These are phyloP conservation scores for Prunella strophiata DNA, from an alignment of 2,797 vertebrate genomes.

Conservation along the genomic window DNA sequence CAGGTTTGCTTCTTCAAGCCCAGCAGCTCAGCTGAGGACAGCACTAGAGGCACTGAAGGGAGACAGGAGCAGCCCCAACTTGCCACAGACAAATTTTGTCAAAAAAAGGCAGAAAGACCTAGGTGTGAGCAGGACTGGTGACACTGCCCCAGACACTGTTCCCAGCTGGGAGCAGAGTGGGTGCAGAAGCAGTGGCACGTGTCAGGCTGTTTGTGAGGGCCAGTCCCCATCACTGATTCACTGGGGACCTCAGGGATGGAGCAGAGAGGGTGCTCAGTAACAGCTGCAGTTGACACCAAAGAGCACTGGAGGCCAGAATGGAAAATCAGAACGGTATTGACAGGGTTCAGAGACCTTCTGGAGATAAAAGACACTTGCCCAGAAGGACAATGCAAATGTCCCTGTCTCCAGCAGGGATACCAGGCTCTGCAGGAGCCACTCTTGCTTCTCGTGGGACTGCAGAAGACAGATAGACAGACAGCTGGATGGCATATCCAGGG, in stretches of 20 bases:
- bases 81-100: background rate
- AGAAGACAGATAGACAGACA: rapidly evolving
- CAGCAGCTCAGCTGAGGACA: background rate
- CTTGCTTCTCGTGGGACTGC: background rate
- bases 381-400: background rate
- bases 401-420: background rate
- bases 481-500: background rate
- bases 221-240: background rate
- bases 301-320: background rate
- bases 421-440: background rate
- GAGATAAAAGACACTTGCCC: background rate
- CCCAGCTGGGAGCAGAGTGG: background rate
- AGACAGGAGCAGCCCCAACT: background rate
- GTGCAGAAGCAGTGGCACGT: background rate
- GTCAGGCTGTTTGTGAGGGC: background rate
- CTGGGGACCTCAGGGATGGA: background rate
- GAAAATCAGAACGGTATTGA: background rate
- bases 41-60: background rate
- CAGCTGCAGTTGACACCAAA: background rate
- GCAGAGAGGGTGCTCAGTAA: background rate
- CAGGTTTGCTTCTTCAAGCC: background rate
- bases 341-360: background rate
- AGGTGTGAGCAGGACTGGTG: background rate
- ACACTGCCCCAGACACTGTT: background rate
- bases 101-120: background rate